A percentile compares a stretch with the other conserved stretches of the same genome.
phyloP scores from a whole-genome alignment of 2,797 vertebrate genomes.

The Cuculus canorus region DNA sequence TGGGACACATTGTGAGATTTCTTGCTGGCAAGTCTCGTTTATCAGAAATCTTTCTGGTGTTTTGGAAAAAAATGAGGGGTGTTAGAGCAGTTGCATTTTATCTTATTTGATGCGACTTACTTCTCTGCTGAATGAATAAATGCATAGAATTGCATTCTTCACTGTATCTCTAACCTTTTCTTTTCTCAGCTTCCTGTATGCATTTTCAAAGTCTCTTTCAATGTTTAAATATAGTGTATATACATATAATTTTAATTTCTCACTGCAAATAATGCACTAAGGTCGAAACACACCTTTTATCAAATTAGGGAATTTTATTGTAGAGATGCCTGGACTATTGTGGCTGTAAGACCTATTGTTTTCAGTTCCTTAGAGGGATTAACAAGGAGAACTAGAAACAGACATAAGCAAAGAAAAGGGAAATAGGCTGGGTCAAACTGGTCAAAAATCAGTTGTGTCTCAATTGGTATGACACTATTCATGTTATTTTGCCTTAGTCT shows the following conservation, averaged over 20 bases:
- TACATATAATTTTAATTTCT: not conserved
- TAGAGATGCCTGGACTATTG: not conserved
- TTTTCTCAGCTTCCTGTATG: not conserved
- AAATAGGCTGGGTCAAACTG: not conserved
- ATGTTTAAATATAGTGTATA: not conserved
- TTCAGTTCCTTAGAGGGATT: not conserved
- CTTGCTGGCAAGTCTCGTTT: conserved; percentile 20
- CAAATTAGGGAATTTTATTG: not conserved
- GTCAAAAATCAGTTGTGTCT: not conserved
- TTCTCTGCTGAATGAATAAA: not conserved
- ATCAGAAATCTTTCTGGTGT: conserved; percentile 41
- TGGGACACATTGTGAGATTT: not conserved
- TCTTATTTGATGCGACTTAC: not conserved
- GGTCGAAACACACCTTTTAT: not conserved
- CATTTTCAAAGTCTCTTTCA: not conserved
- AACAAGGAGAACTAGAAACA: not conserved
- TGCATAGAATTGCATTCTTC: not conserved
- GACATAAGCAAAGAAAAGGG: not conserved
- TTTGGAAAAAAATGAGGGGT: not conserved
- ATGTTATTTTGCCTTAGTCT: not conserved
- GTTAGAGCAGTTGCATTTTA: not conserved
- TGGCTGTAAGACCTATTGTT: not conserved
- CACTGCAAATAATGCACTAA: not conserved
- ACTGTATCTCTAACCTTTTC: not conserved
- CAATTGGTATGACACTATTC: not conserved